Evolutionary conservation across 64 coral and sea anemone genomes (phyloP), one percentile per base, ranked within the genome.

Genomic region (Montipora capricornis): DNA sequence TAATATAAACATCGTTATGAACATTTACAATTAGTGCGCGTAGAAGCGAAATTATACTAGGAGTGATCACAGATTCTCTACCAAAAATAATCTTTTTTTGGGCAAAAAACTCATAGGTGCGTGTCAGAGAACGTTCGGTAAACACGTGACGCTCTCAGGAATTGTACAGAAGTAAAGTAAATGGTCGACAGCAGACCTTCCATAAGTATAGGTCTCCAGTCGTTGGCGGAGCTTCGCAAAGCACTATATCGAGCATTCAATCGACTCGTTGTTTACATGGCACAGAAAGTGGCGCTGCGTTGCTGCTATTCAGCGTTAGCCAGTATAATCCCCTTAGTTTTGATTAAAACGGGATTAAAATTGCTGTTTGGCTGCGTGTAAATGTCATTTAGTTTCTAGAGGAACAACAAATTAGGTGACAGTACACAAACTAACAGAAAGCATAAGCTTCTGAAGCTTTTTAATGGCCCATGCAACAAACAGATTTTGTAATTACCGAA

Each of bases 301-400:
- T 70, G 67, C n/a, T 15, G 67, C 67, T 70, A 4, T 70, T 70
- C 67, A 70, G 67, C 13, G 52, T 55, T 55, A 55, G 52, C 5
- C 52, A 55, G 8, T 55, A 55, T 55, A 55, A 55, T 55, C 4
- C 52, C 15, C 7, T 70, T 70, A 70, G 67, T 70, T 70, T 70
- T 70, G 15, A 70, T 70, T 70, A 70, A 70, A 70, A 70, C 7
- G 5, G 67, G 67, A 70, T 70, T 70, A 70, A 70, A 70, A 70
- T 70, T 70, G 67, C 67, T 70, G 67, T 70, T 70, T 70, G 13
- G 67, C n/a, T 70, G 67, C 67, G 67, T 70, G 67, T 55, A 55
- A 55, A 55, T 55, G 52, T 55, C 52, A 22, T 22, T 22, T 22
- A 70, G 68, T 70, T 70, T 20, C 68, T 70, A 70, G 68, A 70